phyloP scores from a whole-genome alignment of 2,113 vertebrate genomes.

The Dolichotis patagonum region DNA sequence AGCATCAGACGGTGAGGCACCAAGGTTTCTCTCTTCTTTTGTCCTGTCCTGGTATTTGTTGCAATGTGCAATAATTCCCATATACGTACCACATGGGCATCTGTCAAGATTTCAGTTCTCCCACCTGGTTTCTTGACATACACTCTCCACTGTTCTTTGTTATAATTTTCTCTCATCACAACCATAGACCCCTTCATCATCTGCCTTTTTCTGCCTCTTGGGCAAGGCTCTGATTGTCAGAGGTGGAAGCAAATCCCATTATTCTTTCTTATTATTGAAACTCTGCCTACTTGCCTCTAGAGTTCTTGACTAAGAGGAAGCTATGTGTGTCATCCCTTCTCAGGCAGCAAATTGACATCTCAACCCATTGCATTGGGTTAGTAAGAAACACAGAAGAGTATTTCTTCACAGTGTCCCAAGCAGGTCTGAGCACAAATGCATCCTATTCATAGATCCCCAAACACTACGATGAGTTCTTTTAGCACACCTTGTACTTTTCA shows the following conservation, averaged over 20 bases:
- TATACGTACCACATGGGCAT: neutral
- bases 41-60: neutral
- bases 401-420: neutral
- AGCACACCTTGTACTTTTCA: neutral
- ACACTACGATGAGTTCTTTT: neutral
- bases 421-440: neutral
- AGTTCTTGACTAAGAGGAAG: neutral
- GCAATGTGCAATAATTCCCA: neutral
- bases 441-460: neutral
- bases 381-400: neutral
- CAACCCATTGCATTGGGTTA: neutral
- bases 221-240: neutral
- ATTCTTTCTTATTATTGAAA: neutral
- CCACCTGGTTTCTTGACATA: slow-evolving; percentile 14
- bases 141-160: neutral
- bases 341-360: neutral
- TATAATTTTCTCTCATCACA: slow-evolving; percentile 20
- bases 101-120: slow-evolving; percentile 38
- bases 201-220: neutral
- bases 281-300: neutral
- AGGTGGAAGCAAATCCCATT: neutral
- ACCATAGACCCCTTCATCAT: neutral
- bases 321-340: neutral
- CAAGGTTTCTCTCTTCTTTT: neutral
- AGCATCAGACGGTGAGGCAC: neutral